Conservation (phyloP, 1,140 invertebrate species). For the Drosophila varians region DNA sequence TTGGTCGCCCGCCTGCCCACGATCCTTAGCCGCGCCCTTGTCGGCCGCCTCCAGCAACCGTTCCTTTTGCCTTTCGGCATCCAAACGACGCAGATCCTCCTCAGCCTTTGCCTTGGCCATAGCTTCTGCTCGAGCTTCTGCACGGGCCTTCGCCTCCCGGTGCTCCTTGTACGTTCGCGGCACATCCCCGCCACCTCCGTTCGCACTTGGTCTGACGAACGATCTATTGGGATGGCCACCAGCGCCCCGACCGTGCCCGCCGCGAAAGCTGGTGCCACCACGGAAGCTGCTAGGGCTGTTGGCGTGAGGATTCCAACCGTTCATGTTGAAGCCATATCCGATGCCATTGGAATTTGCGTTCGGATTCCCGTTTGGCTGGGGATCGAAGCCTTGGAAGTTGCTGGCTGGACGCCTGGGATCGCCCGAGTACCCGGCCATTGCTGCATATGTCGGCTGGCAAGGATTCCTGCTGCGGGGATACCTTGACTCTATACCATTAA, state of each 20-base stretch:
- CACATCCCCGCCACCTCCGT: background rate
- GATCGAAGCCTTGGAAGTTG: background rate
- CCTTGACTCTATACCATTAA: background rate
- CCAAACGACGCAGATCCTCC: conserved; percentile 8
- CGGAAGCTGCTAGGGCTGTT: background rate
- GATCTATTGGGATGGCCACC: background rate
- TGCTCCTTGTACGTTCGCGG: conserved; percentile 61
- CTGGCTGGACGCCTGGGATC: background rate
- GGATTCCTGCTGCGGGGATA: conserved; percentile 7
- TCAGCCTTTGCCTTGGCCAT: conserved; percentile 11
- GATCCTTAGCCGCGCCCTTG: conserved; percentile 15
- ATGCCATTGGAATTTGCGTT: background rate
- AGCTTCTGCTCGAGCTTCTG: conserved; percentile 37
- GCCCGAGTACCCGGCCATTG: background rate
- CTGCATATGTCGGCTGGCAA: background rate
- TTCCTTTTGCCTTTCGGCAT: conserved; percentile 6
- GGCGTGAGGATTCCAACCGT: background rate
- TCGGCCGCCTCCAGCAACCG: conserved; percentile 5
- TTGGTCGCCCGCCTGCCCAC: background rate
- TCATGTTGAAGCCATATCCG: background rate
- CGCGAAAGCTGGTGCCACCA: background rate
- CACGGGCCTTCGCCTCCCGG: conserved; percentile 53
- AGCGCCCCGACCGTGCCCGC: background rate
- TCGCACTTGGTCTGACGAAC: background rate
- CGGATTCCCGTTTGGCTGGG: conserved; percentile 3